Evolutionary conservation across 53 echinoderm and acorn worm genomes (phyloP).

Genomic region (Temnopleurus reevesii): DNA sequence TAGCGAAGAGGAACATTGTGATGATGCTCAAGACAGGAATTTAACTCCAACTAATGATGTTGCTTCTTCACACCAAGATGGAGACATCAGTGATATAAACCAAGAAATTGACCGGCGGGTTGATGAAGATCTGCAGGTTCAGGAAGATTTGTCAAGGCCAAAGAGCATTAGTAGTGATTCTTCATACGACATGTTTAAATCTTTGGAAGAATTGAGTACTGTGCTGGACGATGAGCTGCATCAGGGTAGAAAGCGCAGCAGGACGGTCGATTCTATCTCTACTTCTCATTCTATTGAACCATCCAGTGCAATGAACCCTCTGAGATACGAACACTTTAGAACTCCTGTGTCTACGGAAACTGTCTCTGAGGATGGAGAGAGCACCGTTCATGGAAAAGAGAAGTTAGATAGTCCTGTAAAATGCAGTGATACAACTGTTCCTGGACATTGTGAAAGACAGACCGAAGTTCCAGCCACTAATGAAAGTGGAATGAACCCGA

Average conservation of each 20-base stretch:
- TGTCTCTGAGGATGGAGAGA: not conserved
- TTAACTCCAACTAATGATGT: not conserved
- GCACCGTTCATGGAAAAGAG: not conserved
- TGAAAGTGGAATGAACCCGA: not conserved
- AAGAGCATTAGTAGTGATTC: not conserved
- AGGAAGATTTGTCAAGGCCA: not conserved
- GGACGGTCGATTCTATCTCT: not conserved
- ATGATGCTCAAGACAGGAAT: not conserved
- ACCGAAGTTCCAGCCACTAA: not conserved
- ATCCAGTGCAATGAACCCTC: not conserved
- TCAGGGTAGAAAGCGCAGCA: not conserved
- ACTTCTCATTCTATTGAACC: not conserved
- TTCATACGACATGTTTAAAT: conserved; percentile 28
- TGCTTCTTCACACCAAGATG: not conserved
- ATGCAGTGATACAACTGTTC: not conserved
- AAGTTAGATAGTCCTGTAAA: not conserved
- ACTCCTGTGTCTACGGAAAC: no score
- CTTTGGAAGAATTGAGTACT: conserved; percentile 23
- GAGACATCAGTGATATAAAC: no score
- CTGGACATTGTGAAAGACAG: not conserved
- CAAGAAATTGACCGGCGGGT: not conserved
- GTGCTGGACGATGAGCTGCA: conserved; percentile 26
- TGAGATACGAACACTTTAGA: not conserved
- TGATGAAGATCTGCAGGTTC: not conserved
- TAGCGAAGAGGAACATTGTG: not conserved